A percentile compares a stretch with the other conserved stretches of the same genome.
Evolutionary conservation across 2,113 vertebrate species (phyloP).

Genomic region (Siniperca chuatsi): DNA sequence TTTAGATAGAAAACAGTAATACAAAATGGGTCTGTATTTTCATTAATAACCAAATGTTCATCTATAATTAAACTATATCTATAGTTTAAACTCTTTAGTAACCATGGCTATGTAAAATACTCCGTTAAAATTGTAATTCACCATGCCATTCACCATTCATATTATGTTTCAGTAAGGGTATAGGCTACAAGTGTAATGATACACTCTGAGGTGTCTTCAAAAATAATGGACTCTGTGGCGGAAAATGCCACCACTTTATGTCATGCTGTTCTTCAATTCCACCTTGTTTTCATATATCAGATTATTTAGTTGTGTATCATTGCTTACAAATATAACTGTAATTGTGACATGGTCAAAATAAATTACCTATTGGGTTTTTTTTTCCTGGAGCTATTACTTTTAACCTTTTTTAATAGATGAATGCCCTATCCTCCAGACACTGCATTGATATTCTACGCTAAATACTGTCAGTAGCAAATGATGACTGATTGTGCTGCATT

Average conservation of each 20-base stretch:
- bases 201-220: not conserved
- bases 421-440: not conserved
- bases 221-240: not conserved
- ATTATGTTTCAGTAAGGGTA: not conserved
- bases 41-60: too few species aligned
- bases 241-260: not conserved
- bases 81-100: not conserved
- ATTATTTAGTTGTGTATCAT: not conserved
- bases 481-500: constrained; percentile 13
- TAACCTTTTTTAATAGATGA: not conserved
- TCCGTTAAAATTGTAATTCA: not conserved
- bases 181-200: not conserved
- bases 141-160: not conserved
- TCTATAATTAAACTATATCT: too few species aligned
- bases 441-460: not conserved
- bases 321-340: not conserved
- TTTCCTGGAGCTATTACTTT: not conserved
- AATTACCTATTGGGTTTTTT: not conserved
- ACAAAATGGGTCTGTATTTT: too few species aligned
- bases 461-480: not conserved
- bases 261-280: not conserved
- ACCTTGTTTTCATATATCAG: not conserved
- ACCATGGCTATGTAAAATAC: not conserved
- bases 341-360: not conserved
- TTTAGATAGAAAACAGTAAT: too few species aligned